Conservation (phyloP, 2,113 vertebrate genomes). For the Carassius auratus region DNA sequence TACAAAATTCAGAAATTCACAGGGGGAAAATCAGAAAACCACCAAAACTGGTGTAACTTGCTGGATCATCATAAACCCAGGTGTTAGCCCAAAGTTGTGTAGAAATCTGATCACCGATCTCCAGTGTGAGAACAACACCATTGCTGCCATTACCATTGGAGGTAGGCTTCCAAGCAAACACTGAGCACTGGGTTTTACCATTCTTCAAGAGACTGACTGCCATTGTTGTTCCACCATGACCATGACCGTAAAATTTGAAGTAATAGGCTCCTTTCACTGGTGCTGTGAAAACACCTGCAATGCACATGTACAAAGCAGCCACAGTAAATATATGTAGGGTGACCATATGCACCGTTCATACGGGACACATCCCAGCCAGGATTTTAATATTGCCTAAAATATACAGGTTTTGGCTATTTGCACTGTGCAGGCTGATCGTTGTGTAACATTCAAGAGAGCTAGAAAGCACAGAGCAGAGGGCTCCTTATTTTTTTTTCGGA, state of each 20-base stretch:
- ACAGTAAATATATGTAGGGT: not conserved
- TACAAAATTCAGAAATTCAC: not conserved
- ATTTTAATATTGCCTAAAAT: too few species aligned
- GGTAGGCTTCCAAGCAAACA: not conserved
- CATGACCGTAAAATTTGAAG: conserved; percentile 57
- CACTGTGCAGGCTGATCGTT: too few species aligned
- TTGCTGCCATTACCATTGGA: conserved; percentile 44
- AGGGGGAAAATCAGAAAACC: conserved; percentile 46
- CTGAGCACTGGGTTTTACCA: not conserved
- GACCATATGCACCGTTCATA: too few species aligned
- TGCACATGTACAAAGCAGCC: not conserved
- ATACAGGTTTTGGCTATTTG: too few species aligned
- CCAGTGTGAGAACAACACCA: conserved; percentile 36
- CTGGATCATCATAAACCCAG: conserved; percentile 54
- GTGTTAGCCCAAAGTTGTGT: conserved; percentile 31
- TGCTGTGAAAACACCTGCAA: conserved; percentile 60
- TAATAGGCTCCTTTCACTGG: conserved; percentile 59
- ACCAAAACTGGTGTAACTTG: conserved; percentile 40
- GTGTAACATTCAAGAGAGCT: too few species aligned
- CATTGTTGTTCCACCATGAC: not conserved
- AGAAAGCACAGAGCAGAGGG: too few species aligned
- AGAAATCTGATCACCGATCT: conserved; percentile 43
- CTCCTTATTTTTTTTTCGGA: too few species aligned
- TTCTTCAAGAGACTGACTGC: conserved; percentile 44
- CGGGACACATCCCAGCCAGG: too few species aligned